Percentiles rank a stretch among this genome's conserved stretches.
Evolutionary conservation across 1,140 invertebrate genomes (phyloP).

Genomic region (Megalopta genalis): DNA sequence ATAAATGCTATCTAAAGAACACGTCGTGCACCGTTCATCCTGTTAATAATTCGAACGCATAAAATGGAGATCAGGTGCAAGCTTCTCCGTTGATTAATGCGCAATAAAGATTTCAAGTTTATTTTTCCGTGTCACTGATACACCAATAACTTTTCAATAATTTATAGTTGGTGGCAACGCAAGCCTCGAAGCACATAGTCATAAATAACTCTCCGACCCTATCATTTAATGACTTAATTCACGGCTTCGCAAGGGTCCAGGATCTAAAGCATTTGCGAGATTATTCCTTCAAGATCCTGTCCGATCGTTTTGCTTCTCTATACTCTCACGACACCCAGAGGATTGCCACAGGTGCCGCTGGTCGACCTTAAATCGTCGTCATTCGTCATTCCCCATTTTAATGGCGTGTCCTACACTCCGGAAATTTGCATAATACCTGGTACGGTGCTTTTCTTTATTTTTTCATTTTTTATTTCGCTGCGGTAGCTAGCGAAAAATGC

Average conservation of each 20-base stretch:
- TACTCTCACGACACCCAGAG: background rate
- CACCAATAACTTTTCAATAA: background rate
- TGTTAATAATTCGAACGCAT: too few species aligned
- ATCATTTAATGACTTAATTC: slow-evolving; percentile 9
- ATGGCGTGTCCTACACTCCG: slow-evolving; percentile 9
- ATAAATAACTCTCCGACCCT: background rate
- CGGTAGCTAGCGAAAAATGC: slow-evolving; percentile 9
- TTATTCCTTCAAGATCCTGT: background rate
- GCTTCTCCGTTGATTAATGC: too few species aligned
- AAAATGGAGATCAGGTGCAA: too few species aligned
- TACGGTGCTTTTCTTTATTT: background rate
- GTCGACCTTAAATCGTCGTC: slow-evolving; percentile 15
- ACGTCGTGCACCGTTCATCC: too few species aligned
- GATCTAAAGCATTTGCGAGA: too few species aligned
- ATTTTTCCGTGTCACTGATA: background rate
- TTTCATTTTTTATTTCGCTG: background rate
- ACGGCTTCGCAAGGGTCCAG: background rate
- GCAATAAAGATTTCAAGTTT: background rate
- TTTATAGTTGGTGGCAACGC: background rate
- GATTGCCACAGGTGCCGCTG: slow-evolving; percentile 16
- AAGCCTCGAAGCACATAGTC: background rate
- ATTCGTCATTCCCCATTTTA: slow-evolving; percentile 33
- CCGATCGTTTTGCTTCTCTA: background rate
- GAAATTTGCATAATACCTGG: slow-evolving; percentile 34
- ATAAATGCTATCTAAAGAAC: too few species aligned